Evolutionary conservation across 2,888 invertebrate genomes (phyloP), one percentile per base, ranked within the genome.

Genomic region (Augochlorella aurata): DNA sequence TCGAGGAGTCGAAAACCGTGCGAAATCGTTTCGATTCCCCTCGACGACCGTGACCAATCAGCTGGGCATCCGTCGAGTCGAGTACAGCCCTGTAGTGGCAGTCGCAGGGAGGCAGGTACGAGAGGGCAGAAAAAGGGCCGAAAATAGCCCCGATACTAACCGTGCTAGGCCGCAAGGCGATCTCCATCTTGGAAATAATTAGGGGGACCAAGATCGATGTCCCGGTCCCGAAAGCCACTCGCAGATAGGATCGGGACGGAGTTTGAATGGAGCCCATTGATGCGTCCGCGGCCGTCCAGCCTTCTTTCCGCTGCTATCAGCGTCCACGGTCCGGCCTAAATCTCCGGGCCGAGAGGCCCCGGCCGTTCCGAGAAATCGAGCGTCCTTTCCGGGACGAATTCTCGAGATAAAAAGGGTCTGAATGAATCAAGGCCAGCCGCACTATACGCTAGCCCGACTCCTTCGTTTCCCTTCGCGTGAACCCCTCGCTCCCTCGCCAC

Each of bases 311-410:
- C 86, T 82, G 86, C 87, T 88, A 89, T 89, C 88, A 88, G 87
- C 85, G 87, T 88, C 88, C 88, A 81, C 81, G 82, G 74, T 75
- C 82, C 85, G 76, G 88, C 70, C 87, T 81, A 88, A 88, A 87
- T 87, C 87, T 88, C 79, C 78, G 68, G 66, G 65, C 54, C 50
- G 52, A 58, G 75, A 68, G 76, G 86, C 82, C 87, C 87, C 85
- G 85, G 81, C 85, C 85, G 91, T 93, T 93, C 93, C 92, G 79
- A 93, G 93, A 93, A 93, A 93, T 92, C 91, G 87, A 87, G 91
- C 93, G 92, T 92, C 92, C 93, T 93, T 93, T 93, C 93, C 93
- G 93, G 93, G 93, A 93, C 92, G 91, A 93, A 93, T 93, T 93
- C 93, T 89, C 92, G 85, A 93, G 93, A 93, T 93, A 92, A 93